Base-by-base conservation (phyloP, 1,140 invertebrate species). In the Pteromalus puparum region DNA sequence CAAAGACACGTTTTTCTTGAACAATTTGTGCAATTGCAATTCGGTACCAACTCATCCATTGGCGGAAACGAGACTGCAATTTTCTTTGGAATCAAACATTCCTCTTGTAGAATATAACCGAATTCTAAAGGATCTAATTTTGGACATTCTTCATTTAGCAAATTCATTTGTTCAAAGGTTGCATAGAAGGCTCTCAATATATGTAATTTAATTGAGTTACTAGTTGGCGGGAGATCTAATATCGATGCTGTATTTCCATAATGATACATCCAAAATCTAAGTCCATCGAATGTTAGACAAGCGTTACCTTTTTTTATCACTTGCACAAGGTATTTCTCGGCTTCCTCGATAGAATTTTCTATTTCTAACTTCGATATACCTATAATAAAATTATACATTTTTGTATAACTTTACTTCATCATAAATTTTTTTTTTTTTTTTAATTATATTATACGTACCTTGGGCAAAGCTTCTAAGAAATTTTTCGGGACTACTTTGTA, bases 131-230 rank as follows among this genome's bases (percentile, higher is more conserved):
- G 46, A 61, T 77, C 53, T 61, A 79, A 68, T 67, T 65, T 68
- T 21, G 13, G 24, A 30, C 7, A 34, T n/a, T 78, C 53, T 21
- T 1, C 28, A 10, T 68, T 34, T 26, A 79, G 21, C 5, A 65
- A 26, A 28, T 67, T 48, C 10, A 9, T 79, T 42, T 67, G 77
- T 24, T 30, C 9, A 38, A 65, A 68, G 6, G 46, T 53, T 24
- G 28, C 34, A n/a, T 79, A 79, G 65, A 79, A 38, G 4, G 77
- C 61, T 21, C 77, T 24, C 13, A 79, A 38, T 30, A 79, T 79
- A 28, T 79, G 77, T 53, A 79, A 38, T 38, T 34, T 65, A 18
- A 79, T 68, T n/a, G 77, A 67, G 28, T 34, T 34, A 38, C 28
- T 67, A n/a, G 76, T 79, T 34, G 76, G 76, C 34, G 61, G 53